phyloP scores from a whole-genome alignment of 2,113 vertebrate genomes.

The Neotoma lepida region DNA sequence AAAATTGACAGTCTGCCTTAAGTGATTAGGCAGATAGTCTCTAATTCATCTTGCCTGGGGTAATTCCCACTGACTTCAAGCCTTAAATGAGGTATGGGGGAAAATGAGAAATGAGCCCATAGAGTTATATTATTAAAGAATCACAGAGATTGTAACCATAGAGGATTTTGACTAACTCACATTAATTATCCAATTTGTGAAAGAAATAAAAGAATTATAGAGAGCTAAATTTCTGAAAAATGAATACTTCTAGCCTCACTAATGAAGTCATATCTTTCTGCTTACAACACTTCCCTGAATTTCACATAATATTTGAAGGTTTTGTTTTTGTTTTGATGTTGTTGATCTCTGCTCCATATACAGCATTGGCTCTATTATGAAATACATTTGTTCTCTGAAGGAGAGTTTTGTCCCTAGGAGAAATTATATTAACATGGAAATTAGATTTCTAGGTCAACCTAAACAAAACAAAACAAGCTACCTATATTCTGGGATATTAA shows the following conservation, averaged over 20 bases:
- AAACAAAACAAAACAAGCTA: neutral
- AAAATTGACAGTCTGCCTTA: conserved; percentile 81
- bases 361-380: neutral
- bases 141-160: conserved; percentile 80
- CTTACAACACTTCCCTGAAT: conserved; percentile 38
- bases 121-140: conserved; percentile 81
- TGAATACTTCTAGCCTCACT: conserved; percentile 65
- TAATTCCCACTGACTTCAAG: conserved; percentile 82
- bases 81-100: conserved; percentile 79
- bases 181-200: conserved; percentile 83
- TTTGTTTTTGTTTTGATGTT: neutral
- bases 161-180: conserved; percentile 81
- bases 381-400: neutral
- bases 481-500: neutral
- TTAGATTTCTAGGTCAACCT: conserved; percentile 43
- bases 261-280: conserved; percentile 74
- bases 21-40: conserved; percentile 81
- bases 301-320: neutral
- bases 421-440: neutral
- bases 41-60: conserved; percentile 80
- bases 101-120: conserved; percentile 80
- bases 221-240: conserved; percentile 76
- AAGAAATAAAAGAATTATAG: conserved; percentile 79
- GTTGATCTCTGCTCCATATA: neutral
- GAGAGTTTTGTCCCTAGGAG: neutral